Evolutionary conservation across 2,113 vertebrate species (phyloP).

Genomic region (Melanocharis versteri): DNA sequence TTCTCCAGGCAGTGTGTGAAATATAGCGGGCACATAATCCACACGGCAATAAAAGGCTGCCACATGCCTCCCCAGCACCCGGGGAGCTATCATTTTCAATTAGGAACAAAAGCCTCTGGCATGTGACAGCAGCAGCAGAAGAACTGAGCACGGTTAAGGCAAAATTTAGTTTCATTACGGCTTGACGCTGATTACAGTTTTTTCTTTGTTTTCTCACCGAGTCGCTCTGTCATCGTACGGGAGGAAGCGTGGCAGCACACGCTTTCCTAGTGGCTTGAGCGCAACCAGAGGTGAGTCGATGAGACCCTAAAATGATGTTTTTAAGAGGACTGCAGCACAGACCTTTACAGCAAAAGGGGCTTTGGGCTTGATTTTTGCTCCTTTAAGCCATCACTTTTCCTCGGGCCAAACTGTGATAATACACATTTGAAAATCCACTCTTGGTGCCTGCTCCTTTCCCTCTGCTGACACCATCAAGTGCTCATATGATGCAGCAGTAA

Average conservation of each 20-base stretch:
- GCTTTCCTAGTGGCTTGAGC: neutral
- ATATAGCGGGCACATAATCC: conserved; percentile 21
- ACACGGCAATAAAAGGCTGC: conserved; percentile 17
- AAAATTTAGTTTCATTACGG: conserved; percentile 29
- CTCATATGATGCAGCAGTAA: neutral
- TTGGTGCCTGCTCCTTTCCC: neutral
- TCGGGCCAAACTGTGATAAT: neutral
- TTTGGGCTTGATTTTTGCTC: neutral
- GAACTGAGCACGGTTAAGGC: neutral
- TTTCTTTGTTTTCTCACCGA: neutral
- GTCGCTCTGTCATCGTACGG: neutral
- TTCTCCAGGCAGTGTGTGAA: conserved; percentile 49
- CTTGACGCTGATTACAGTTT: neutral
- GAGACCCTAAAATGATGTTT: neutral
- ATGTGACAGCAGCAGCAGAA: neutral
- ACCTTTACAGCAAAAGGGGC: neutral
- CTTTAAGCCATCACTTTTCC: neutral
- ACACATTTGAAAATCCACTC: neutral
- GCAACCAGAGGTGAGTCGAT: neutral
- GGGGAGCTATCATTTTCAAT: conserved; percentile 59
- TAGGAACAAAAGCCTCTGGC: conserved; percentile 42
- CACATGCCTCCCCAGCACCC: neutral
- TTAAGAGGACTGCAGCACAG: neutral
- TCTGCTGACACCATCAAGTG: neutral
- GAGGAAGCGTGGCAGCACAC: neutral